A percentile compares a stretch with the other conserved stretches of the same genome.
phyloP scores from a whole-genome alignment of 2,888 invertebrate genomes.

The Oscheius sp. region DNA sequence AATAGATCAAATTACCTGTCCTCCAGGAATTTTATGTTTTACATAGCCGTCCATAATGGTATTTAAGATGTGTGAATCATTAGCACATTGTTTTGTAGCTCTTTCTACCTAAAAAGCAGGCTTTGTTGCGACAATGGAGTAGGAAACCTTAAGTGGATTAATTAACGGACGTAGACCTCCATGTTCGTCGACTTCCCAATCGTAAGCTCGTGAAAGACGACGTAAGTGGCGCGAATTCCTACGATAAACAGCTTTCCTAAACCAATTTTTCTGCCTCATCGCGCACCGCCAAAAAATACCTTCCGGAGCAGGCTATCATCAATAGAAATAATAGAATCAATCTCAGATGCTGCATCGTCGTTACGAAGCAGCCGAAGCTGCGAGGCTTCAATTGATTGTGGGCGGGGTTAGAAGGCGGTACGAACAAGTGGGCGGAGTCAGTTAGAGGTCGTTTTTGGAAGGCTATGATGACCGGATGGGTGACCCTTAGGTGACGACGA shows the following conservation, averaged over 20 bases:
- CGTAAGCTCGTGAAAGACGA: conserved; percentile 64
- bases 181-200: conserved; percentile 68
- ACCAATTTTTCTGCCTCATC: not conserved
- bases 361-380: conserved; percentile 28
- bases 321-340: conserved; percentile 30
- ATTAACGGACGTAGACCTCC: conserved; percentile 60
- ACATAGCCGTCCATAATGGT: conserved; percentile 60
- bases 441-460: not conserved
- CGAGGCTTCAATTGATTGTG: conserved; percentile 27
- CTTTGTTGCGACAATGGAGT: not conserved
- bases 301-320: conserved; percentile 29
- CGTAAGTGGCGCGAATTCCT: conserved; percentile 66
- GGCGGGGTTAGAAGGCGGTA: conserved; percentile 18
- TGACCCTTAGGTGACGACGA: not conserved
- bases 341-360: conserved; percentile 31
- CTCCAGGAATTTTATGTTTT: conserved; percentile 69
- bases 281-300: not conserved
- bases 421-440: conserved; percentile 24
- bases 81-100: conserved; percentile 56
- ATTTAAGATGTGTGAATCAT: conserved; percentile 65
- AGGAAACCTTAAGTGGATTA: conserved; percentile 44
- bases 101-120: conserved; percentile 38
- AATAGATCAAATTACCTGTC: too few species aligned
- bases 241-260: conserved; percentile 56
- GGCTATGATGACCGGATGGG: not conserved